Conservation (phyloP, 2,797 vertebrate genomes). For the Salarias fasciatus region DNA sequence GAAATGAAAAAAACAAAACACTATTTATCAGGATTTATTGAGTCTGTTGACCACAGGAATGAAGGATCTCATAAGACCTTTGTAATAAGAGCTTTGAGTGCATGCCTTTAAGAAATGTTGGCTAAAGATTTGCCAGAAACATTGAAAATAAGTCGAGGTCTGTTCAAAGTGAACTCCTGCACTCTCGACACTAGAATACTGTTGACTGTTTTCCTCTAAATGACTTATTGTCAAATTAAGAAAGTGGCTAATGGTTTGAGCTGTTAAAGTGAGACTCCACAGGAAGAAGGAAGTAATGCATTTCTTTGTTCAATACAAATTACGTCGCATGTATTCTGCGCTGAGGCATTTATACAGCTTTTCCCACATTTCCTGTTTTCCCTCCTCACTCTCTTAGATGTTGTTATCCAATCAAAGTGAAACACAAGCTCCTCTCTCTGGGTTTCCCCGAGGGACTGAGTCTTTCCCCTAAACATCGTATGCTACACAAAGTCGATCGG, state of each 20-base stretch:
- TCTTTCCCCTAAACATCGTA: constrained; percentile 29
- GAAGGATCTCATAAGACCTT: too few relatives aligned
- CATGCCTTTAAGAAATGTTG: background rate
- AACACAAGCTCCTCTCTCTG: constrained; percentile 27
- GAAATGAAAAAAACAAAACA: too few relatives aligned
- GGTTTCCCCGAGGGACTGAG: constrained; percentile 5
- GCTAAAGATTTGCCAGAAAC: background rate
- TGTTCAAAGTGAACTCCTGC: background rate
- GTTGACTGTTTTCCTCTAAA: background rate
- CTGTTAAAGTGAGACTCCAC: constrained; percentile 1
- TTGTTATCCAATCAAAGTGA: constrained; percentile 4
- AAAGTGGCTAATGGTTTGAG: constrained; percentile 1
- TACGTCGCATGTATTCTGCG: background rate
- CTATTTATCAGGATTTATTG: too few relatives aligned
- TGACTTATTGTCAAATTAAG: background rate
- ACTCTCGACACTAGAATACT: background rate
- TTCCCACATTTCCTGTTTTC: background rate
- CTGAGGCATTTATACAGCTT: constrained; percentile 7
- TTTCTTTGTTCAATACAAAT: constrained; percentile 10
- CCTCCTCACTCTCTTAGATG: constrained; percentile 16
- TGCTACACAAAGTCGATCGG: constrained; percentile 29
- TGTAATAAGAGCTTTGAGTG: background rate
- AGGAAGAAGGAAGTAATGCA: background rate
- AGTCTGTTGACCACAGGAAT: too few relatives aligned
- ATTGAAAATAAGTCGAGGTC: background rate